A percentile compares a stretch with the other conserved stretches of the same genome.
Conservation (phyloP, 2,113 vertebrate species). For the Aspidoscelis tigris region DNA sequence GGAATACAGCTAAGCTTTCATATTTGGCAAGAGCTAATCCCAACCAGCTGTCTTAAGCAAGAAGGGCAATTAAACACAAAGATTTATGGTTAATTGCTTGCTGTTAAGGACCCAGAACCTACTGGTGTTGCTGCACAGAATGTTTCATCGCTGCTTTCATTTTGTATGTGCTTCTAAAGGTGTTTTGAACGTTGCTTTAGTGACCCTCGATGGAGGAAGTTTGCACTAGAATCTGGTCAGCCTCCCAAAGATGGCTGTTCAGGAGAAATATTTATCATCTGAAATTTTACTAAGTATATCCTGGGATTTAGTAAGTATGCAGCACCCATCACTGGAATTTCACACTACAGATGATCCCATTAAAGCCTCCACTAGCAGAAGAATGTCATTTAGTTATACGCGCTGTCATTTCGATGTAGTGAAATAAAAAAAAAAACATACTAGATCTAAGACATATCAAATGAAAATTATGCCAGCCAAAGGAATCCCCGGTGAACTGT, state of each 20-base stretch:
- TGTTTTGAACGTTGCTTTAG: not conserved
- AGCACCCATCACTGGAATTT: not conserved
- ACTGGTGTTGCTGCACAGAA: not conserved
- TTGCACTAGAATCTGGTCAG: accelerated
- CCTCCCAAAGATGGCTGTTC: not conserved
- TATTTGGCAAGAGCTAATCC: conserved; percentile 18
- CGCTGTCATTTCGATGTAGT: not conserved
- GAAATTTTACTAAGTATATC: not conserved
- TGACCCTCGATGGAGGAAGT: accelerated
- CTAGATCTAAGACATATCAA: not conserved
- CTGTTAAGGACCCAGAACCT: not conserved
- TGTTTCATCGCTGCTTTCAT: not conserved
- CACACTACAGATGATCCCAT: not conserved
- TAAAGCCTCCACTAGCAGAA: not conserved
- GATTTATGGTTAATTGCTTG: not conserved
- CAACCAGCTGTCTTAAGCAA: not conserved
- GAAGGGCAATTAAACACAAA: conserved; percentile 13
- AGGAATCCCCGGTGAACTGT: not conserved
- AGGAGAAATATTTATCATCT: not conserved
- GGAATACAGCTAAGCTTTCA: not conserved
- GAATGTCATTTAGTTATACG: not conserved
- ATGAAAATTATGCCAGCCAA: not conserved
- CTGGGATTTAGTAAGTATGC: not conserved
- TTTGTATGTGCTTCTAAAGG: not conserved
- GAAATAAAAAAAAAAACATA: not conserved